Evolutionary conservation across 92 coral and sea anemone species (phyloP), one percentile per base, ranked within the genome.

Genomic region (Phenganax stokvisi): DNA sequence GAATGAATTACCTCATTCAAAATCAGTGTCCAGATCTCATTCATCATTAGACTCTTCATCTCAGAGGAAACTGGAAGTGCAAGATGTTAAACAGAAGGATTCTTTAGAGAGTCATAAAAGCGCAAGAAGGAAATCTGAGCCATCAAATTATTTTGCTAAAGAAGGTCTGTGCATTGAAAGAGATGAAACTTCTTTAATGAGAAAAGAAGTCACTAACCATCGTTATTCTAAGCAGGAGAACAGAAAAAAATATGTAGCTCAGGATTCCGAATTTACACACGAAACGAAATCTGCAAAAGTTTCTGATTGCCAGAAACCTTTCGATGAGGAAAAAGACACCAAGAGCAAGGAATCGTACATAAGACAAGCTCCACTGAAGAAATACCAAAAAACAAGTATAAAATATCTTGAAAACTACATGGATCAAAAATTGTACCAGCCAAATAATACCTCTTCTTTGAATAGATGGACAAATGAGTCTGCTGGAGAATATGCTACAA

Each of bases 401-500:
- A 51, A 57, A 76, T 57, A 29, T 31, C n/a, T 44, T 17, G 80
- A 62, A 31, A 56, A 29, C 31, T 51, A 76, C 17, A 28, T 29
- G 68, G 54, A 57, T 29, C 44, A 62, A 12, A 62, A 76, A 20
- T 29, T 76, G 10, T 10, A 28, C 31, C 80, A 76, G 12, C 25
- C 30, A 53, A 53, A 56, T 29, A 17, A 54, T 54, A 12, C 3
- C 17, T 16, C 57, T 72, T 20, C 44, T 74, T 9, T 54, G 3
- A 12, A 74, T 7, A 27, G 68, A 44, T 44, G 80, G 67, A 57
- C 56, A 7, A 9, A 51, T 16, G 54, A 76, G 44, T 44, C 80
- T n/a, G 28, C 58, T 57, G 68, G 51, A 57, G 58, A 76, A 76
- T 76, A 76, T 25, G 44, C 68, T 16, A 76, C 80, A 57, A 58